Conservation (phyloP, 2,888 invertebrate genomes). For the Archips crataeganus region DNA sequence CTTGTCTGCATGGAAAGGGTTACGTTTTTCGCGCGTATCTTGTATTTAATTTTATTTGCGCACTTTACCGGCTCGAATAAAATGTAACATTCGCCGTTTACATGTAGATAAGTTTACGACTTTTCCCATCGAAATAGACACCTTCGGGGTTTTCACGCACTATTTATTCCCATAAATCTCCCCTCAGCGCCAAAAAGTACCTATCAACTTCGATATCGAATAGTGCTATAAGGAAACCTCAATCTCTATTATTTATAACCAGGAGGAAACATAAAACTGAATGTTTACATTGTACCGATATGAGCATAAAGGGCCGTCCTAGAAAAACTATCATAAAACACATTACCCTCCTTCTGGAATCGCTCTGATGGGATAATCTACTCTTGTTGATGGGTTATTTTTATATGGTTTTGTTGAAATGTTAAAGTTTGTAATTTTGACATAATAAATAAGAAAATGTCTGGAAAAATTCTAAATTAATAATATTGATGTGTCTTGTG, state of each 20-base stretch:
- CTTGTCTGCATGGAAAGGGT: too few relatives aligned
- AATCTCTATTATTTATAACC: conserved; percentile 48
- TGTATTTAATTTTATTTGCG: not conserved
- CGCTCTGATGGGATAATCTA: conserved; percentile 33
- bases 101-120: conserved; percentile 23
- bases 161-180: conserved; percentile 29
- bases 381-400: conserved; percentile 10
- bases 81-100: conserved; percentile 7
- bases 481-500: too few relatives aligned
- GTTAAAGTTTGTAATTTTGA: not conserved
- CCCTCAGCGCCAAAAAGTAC: conserved; percentile 31
- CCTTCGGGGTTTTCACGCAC: conserved; percentile 9
- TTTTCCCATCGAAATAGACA: conserved; percentile 3
- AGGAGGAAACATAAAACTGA: conserved; percentile 48
- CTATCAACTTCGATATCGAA: conserved; percentile 44
- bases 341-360: conserved; percentile 43
- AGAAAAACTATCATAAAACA: conserved; percentile 53
- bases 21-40: too few relatives aligned
- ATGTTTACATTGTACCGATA: conserved; percentile 45
- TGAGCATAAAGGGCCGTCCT: conserved; percentile 46
- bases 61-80: not conserved
- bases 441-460: not conserved
- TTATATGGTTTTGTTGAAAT: conserved; percentile 8
- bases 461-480: not conserved
- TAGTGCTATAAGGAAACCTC: conserved; percentile 45